Conservation (phyloP, 2,888 invertebrate species). For the Cerastis leucographa region DNA sequence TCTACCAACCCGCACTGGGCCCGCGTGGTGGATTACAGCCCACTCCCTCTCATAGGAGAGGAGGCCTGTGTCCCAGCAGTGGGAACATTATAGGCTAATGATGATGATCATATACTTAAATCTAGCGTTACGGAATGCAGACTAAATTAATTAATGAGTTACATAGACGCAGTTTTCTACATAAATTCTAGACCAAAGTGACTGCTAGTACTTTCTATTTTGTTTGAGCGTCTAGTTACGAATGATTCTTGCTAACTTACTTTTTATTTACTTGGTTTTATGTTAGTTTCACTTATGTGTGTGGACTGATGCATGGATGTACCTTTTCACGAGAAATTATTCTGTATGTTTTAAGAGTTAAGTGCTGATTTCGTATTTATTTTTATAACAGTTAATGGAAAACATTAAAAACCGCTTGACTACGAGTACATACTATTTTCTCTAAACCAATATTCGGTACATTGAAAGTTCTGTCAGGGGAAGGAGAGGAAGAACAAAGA, state of each 20-base stretch:
- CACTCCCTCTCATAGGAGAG: too few relatives aligned
- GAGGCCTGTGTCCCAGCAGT: too few relatives aligned
- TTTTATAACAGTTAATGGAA: too few relatives aligned
- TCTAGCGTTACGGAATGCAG: slow-evolving; percentile 22
- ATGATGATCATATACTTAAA: slow-evolving; percentile 16
- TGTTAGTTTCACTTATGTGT: slow-evolving; percentile 3
- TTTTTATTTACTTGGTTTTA: slow-evolving; percentile 12
- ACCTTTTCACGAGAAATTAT: neutral
- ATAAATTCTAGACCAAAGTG: slow-evolving; percentile 33
- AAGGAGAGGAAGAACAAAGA: too few relatives aligned
- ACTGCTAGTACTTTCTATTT: slow-evolving; percentile 45
- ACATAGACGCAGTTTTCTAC: slow-evolving; percentile 19
- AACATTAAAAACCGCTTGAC: too few relatives aligned
- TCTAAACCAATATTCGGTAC: neutral
- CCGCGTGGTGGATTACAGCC: too few relatives aligned
- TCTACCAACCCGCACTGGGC: too few relatives aligned
- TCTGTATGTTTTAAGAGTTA: neutral
- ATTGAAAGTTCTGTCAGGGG: neutral
- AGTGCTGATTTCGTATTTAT: neutral
- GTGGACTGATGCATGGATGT: too few relatives aligned
- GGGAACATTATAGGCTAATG: too few relatives aligned
- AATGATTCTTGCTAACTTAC: neutral
- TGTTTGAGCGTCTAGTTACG: slow-evolving; percentile 11
- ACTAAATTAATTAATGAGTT: slow-evolving; percentile 14
- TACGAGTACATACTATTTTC: neutral